phyloP scores from a whole-genome alignment of 2,888 invertebrate genomes.

The Morpho helenor region DNA sequence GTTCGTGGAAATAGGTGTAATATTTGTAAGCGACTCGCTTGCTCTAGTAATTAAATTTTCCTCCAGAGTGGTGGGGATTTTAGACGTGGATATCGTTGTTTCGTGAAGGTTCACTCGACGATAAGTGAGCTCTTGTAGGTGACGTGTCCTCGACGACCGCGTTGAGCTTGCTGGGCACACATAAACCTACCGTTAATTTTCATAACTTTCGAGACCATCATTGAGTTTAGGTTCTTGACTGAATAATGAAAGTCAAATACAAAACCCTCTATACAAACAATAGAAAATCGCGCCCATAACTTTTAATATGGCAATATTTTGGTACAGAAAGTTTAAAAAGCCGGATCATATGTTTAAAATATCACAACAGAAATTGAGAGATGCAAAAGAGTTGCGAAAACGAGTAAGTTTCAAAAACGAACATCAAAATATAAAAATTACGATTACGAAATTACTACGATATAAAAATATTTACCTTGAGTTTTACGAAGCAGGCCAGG shows the following conservation, averaged over 20 bases:
- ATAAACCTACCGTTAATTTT: slow-evolving; percentile 50
- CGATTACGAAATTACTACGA: too few species aligned
- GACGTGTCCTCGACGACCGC: slow-evolving; percentile 22
- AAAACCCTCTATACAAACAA: neutral
- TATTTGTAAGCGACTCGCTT: slow-evolving; percentile 1
- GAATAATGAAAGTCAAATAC: neutral
- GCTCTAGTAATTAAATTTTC: slow-evolving; percentile 3
- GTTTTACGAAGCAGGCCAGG: slow-evolving; percentile 42
- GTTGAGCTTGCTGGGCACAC: slow-evolving; percentile 52
- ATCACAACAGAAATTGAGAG: too few species aligned
- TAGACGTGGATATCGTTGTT: slow-evolving; percentile 10
- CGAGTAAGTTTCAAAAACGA: too few species aligned
- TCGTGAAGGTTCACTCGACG: slow-evolving; percentile 31
- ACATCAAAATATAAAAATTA: too few species aligned
- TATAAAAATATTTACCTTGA: slow-evolving; percentile 38
- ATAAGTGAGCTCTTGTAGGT: slow-evolving; percentile 18
- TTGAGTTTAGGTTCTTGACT: too few species aligned
- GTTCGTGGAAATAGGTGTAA: slow-evolving; percentile 1
- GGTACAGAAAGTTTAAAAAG: too few species aligned
- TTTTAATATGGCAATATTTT: too few species aligned
- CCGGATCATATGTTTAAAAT: too few species aligned
- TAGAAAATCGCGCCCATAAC: too few species aligned
- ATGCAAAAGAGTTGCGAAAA: too few species aligned
- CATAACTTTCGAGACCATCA: too few species aligned
- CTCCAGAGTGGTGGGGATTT: slow-evolving; percentile 3